Evolutionary conservation across 2,888 invertebrate species (phyloP), one percentile per base, ranked within the genome.

Genomic region (Drosophila subquinaria): DNA sequence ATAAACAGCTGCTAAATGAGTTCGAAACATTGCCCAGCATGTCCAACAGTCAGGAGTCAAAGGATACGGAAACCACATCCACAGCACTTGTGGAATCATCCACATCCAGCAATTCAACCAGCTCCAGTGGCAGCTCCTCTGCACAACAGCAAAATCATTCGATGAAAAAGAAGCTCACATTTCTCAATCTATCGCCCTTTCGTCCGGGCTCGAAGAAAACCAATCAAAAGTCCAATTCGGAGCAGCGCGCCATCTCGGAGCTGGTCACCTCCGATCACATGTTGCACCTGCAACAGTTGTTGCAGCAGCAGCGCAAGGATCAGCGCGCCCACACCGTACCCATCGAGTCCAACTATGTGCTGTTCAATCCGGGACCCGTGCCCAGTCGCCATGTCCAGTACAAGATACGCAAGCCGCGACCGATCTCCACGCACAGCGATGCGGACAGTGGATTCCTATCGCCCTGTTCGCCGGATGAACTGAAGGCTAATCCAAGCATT

Each of bases 361-460:
- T 93, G 15, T 93, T 93, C 69, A 92, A 93, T 88, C 93, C 93
- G 42, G 92, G 92, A 4, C 93, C 93, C 10, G 92, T 93, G 69
- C 92, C 92, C 36, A 90, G 91, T 79, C 91, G 92, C 27, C 91
- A 91, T 85, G 87, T 92, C 3, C 93, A 92, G 76, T 92, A 92
- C 73, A 93, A 92, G 83, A 90, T 93, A 67, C 87, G 92, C 1
- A 92, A 92, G 50, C 89, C 92, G 3, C 85, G 93, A 15, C 93
- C 93, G 1, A 67, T 92, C 0, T 93, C 93, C 5, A 91, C 91
- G 2, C 92, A 94, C 76, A 95, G 95, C 92, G 95, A 95, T 92
- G 94, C 95, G 11, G 95, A 95, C 88, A 95, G 95, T 90, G 95
- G 95, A 4, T 95, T 95, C 82, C 90, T 95, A 50, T 95, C 95